A percentile compares a stretch with the other conserved stretches of the same genome.
Conservation (phyloP, 2,888 invertebrate species). For the Drosophila planitibia region DNA sequence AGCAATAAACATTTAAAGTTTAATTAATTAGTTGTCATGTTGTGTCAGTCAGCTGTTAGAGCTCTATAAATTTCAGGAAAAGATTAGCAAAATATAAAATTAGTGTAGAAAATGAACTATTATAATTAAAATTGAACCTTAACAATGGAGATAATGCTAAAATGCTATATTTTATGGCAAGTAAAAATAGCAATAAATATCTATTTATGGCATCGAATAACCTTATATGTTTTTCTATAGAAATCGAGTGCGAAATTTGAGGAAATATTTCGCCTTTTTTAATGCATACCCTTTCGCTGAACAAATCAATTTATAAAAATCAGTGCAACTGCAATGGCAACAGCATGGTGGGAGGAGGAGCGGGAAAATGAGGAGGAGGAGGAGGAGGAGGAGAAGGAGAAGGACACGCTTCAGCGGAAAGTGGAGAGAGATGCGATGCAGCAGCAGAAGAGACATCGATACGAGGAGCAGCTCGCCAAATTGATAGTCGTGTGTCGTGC, state of each 20-base stretch:
- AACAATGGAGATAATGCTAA: not conserved
- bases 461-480: slow-evolving; percentile 40
- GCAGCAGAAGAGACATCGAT: slow-evolving; percentile 29
- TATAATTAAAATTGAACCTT: not conserved
- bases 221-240: not conserved
- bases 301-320: slow-evolving; percentile 52
- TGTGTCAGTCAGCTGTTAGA: slow-evolving; percentile 1
- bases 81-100: slow-evolving; percentile 1
- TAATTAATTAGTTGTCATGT: slow-evolving; percentile 21
- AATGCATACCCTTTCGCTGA: slow-evolving; percentile 1
- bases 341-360: not conserved
- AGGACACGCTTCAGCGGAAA: slow-evolving; percentile 11
- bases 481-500: slow-evolving; percentile 80
- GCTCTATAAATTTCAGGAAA: not conserved
- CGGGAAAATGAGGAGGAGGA: too few species aligned
- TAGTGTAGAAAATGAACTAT: not conserved
- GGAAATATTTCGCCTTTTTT: slow-evolving; percentile 3
- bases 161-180: not conserved
- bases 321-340: slow-evolving; percentile 8
- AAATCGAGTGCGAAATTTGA: not conserved
- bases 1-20: slow-evolving; percentile 23
- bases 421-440: not conserved
- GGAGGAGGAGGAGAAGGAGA: not conserved
- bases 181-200: not conserved
- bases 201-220: not conserved